Evolutionary conservation across 2,797 vertebrate species (phyloP), one percentile per base, ranked within the genome.

Genomic region (Sebastolobus altivelis): DNA sequence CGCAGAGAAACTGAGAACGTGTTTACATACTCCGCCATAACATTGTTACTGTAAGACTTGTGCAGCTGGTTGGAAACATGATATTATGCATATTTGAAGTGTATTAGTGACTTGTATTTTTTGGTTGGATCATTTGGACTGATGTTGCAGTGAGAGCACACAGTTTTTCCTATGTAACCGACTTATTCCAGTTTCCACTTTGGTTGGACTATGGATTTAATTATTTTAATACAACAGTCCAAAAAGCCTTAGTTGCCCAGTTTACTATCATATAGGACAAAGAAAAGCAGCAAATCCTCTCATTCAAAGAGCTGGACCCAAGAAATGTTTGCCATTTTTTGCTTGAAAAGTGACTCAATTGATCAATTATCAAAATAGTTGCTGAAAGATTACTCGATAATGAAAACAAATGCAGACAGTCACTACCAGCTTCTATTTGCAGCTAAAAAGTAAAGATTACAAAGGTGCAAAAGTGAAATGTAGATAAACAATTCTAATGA

Each of bases 141-240:
- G 14, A 49, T 20, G 14, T 13, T 63, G 58, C 59, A 66, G 37
- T 13, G 18, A 27, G 35, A 79, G 38, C 25, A 52, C 5, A 22
- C 18, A 12, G 3, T 73, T 73, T 84, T 62, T 76, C 43, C 59
- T 6, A 31, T 16, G 13, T 35, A 78, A 80, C 31, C 0, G 2
- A 56, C n/a, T 25, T 71, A 18, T 61, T 74, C 29, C 40, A 63
- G 16, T 73, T 81, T 81, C 77, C 33, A 25, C 62, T 40, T 79
- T 54, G 25, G 35, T 37, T 66, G 35, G 63, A 69, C 20, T 76
- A 58, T 59, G 65, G 11, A 25, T 38, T 66, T 25, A 18, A 54
- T 67, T 55, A 25, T 59, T 72, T 72, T 22, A 3, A 60, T 31
- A 72, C 4, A 43, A 27, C 9, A 4, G 11, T 46, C 20, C 43